phyloP scores from a whole-genome alignment of 2,797 vertebrate genomes.

The Lutjanus campechanus region DNA sequence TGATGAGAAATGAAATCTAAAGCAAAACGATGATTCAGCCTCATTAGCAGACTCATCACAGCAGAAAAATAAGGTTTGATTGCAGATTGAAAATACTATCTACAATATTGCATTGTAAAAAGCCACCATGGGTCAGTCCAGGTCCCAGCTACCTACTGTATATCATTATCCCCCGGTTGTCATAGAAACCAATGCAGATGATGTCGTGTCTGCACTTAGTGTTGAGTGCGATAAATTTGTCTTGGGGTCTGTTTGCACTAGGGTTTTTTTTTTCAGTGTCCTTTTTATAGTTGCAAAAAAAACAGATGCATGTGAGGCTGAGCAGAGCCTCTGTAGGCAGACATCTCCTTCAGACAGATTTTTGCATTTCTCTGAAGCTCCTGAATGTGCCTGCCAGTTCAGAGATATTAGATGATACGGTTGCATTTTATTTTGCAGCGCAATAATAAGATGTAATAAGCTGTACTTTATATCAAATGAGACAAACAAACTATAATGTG shows the following conservation, averaged over 20 bases:
- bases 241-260: neutral
- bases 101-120: neutral
- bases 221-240: slow-evolving; percentile 5
- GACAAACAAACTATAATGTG: too few relatives aligned
- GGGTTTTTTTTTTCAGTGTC: neutral
- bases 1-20: slow-evolving; percentile 6
- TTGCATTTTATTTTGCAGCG: too few relatives aligned
- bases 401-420: neutral
- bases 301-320: neutral
- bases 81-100: neutral
- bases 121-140: neutral
- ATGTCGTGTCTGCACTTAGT: neutral
- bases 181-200: slow-evolving; percentile 70
- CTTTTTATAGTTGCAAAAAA: neutral
- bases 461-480: too few relatives aligned
- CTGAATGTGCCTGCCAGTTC: neutral
- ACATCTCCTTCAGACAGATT: neutral
- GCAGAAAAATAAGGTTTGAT: neutral
- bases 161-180: slow-evolving; percentile 53
- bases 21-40: neutral
- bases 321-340: neutral
- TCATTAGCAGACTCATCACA: neutral
- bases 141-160: neutral
- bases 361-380: neutral
- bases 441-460: too few relatives aligned